Conservation (phyloP, 2,888 invertebrate species). For the Helleia helle region DNA sequence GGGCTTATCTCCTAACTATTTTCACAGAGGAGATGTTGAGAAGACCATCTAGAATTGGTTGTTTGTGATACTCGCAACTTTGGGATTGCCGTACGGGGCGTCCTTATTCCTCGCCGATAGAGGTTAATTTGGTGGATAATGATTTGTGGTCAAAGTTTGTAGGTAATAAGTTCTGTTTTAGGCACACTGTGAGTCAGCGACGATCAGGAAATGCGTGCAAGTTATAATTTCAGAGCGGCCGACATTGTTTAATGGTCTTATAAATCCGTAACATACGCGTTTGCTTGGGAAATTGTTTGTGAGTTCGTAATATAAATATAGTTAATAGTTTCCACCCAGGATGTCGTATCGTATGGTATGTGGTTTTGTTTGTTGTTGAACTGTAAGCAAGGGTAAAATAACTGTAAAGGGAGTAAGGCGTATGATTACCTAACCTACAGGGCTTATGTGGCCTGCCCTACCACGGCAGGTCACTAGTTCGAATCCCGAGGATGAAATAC, state of each 20-base stretch:
- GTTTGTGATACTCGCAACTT: conserved; percentile 31
- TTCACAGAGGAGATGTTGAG: conserved; percentile 32
- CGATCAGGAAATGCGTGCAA: conserved; percentile 70
- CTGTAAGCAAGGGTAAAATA: too few relatives aligned
- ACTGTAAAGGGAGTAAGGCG: too few relatives aligned
- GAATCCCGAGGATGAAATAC: too few relatives aligned
- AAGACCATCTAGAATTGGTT: conserved; percentile 36
- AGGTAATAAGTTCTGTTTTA: conserved; percentile 68
- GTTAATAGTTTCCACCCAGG: too few relatives aligned
- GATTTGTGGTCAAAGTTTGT: conserved; percentile 29
- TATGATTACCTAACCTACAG: too few relatives aligned
- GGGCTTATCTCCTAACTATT: conserved; percentile 26
- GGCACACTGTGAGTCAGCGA: conserved; percentile 62
- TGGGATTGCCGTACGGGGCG: conserved; percentile 20
- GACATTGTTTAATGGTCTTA: conserved; percentile 63
- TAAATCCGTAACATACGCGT: conserved; percentile 43
- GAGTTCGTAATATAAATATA: conserved; percentile 4
- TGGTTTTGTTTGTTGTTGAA: too few relatives aligned
- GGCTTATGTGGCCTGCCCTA: too few relatives aligned
- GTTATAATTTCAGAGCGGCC: conserved; percentile 64
- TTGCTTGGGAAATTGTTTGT: conserved; percentile 31
- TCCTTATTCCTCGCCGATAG: conserved; percentile 20
- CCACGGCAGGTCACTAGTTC: too few relatives aligned
- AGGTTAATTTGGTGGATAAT: conserved; percentile 24
- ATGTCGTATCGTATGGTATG: too few relatives aligned